Evolutionary conservation across 2,113 vertebrate genomes (phyloP).

Genomic region (Oostethus manadensis): DNA sequence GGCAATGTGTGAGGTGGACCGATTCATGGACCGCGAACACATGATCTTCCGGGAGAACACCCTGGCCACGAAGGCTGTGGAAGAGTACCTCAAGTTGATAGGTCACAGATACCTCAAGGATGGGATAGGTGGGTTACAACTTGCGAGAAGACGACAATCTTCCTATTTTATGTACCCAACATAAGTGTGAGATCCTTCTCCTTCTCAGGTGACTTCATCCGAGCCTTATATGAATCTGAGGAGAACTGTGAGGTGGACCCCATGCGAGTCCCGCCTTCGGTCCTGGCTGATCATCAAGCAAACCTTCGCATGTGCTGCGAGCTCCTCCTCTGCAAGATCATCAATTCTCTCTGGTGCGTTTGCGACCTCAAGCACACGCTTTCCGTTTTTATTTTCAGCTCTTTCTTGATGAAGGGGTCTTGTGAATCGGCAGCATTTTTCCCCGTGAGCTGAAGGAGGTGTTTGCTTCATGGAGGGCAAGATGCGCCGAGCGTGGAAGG

Average conservation of each 20-base stretch:
- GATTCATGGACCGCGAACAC: conserved; percentile 94
- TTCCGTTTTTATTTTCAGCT: not conserved
- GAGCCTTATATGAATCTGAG: conserved; percentile 94
- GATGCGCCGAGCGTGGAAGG: conserved; percentile 88
- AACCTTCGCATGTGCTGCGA: conserved; percentile 98
- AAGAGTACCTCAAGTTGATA: conserved; percentile 98
- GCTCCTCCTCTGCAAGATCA: conserved; percentile 95
- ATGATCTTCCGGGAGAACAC: conserved; percentile 97
- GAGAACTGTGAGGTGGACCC: conserved; percentile 98
- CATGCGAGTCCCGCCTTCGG: conserved; percentile 87
- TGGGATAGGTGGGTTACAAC: conserved; percentile 82
- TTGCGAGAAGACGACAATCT: not conserved
- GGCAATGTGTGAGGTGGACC: conserved; percentile 96
- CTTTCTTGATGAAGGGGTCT: not conserved
- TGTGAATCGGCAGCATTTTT: conserved; percentile 80
- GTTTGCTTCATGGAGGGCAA: conserved; percentile 91
- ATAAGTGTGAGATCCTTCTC: not conserved
- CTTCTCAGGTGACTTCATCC: conserved; percentile 90
- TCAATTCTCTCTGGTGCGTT: conserved; percentile 90
- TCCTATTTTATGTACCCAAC: not conserved
- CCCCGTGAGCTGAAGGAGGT: conserved; percentile 96
- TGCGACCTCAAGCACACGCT: not conserved
- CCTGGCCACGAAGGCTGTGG: conserved; percentile 96
- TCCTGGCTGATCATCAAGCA: conserved; percentile 90
- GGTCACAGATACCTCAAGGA: conserved; percentile 99